Conservation (phyloP, 2,797 vertebrate species). For the Pseudotriccus pelzelni region DNA sequence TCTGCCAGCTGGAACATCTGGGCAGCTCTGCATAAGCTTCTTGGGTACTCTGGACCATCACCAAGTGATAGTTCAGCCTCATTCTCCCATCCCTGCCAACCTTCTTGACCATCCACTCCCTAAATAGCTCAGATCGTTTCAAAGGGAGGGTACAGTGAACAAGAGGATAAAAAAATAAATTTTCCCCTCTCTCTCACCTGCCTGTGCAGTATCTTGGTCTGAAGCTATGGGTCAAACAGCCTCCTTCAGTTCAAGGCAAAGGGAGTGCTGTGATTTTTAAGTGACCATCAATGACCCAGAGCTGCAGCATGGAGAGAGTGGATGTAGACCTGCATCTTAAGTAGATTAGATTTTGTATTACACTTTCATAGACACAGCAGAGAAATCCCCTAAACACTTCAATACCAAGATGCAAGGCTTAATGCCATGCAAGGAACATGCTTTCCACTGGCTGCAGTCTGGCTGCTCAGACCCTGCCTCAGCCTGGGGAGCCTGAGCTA, state of each 20-base stretch:
- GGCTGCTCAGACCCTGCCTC: not conserved
- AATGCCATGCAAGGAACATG: not conserved
- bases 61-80: not conserved
- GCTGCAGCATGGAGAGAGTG: not conserved
- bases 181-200: not conserved
- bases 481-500: fast-evolving
- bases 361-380: not conserved
- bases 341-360: not conserved
- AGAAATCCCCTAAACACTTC: not conserved
- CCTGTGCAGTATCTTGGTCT: not conserved
- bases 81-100: not conserved
- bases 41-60: not conserved
- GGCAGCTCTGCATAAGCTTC: not conserved
- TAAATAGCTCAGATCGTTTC: not conserved
- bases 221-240: not conserved
- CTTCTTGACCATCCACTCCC: not conserved
- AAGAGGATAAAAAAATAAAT: not conserved
- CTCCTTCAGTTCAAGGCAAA: not conserved
- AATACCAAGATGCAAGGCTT: not conserved
- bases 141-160: not conserved
- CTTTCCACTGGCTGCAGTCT: not conserved
- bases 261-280: not conserved
- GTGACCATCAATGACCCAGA: not conserved
- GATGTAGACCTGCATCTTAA: not conserved
- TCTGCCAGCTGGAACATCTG: not conserved